Base-by-base conservation (phyloP, 2,797 vertebrate species). In the Martes flavigula region DNA sequence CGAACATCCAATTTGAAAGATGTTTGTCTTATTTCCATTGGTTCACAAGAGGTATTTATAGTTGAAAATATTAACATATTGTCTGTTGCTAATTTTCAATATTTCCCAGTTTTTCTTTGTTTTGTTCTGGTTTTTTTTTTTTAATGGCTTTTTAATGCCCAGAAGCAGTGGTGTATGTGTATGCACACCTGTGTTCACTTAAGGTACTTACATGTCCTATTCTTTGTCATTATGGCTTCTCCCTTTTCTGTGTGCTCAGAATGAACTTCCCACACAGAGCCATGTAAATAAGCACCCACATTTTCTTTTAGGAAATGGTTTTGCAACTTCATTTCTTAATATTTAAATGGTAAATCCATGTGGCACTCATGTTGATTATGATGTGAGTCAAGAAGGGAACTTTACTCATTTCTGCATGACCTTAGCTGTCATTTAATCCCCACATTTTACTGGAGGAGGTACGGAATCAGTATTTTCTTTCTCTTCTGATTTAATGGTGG, bases 281-380 rank as follows among this genome's bases (percentile, higher is more conserved):
- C 48, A 72, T 5, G 15, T 48, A 85, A 81, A 46, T 58, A 88
- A 88, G 38, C 38, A 95, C 14, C 15, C 11, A 70, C 11, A 60
- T 75, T 95, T 94, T 64, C n/a, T 91, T 88, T 95, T 20, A 70
- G 32, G 91, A 91, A 90, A 83, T 20, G 35, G 23, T 75, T 91
- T 78, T 81, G 17, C 70, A 75, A 7, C 79, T 92, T 96, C 17
- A 8, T n/a, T 51, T 94, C 91, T 87, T 72, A 40, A 83, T 87
- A 87, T 81, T 87, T 92, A 95, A 94, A 95, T 96, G 68, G 96
- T 87, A 96, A 95, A 81, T 81, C 43, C 90, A 70, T 51, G 32
- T 93, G 66, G 72, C 85, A 93, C 78, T 89, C 81, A 51, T 38
- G 23, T 77, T 87, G 91, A 87, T 66, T 60, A 14, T 70, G 77